Evolutionary conservation across 2,888 invertebrate genomes (phyloP).

Genomic region (Andrena chrysosceles): DNA sequence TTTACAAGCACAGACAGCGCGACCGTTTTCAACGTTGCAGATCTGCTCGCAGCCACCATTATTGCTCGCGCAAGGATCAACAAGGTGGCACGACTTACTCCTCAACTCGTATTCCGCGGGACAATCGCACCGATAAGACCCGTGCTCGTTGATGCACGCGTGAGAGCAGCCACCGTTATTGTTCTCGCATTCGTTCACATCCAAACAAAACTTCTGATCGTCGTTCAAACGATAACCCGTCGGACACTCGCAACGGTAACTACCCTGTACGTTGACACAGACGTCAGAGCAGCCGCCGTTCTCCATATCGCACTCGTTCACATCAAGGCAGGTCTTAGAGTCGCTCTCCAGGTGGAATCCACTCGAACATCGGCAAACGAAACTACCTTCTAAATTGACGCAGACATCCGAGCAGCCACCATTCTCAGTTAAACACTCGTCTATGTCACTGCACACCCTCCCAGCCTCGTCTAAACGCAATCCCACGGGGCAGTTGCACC

Average conservation of each 20-base stretch:
- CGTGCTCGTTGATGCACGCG: constrained; percentile 86
- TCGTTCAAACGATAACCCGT: constrained; percentile 84
- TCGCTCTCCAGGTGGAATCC: constrained; percentile 82
- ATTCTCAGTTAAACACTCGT: constrained; percentile 80
- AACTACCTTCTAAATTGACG: constrained; percentile 85
- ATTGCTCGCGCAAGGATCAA: constrained; percentile 73
- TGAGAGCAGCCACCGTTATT: constrained; percentile 84
- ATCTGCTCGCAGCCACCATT: constrained; percentile 85
- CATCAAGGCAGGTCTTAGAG: constrained; percentile 83
- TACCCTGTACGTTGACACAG: constrained; percentile 69
- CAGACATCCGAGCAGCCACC: constrained; percentile 86
- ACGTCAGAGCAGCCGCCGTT: constrained; percentile 85
- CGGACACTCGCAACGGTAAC: constrained; percentile 74
- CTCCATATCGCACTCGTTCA: constrained; percentile 80
- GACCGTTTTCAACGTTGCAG: constrained; percentile 68
- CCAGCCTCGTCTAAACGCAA: constrained; percentile 76
- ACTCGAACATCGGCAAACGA: constrained; percentile 86
- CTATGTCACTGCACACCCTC: constrained; percentile 81
- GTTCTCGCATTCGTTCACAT: constrained; percentile 82
- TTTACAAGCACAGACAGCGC: constrained; percentile 75
- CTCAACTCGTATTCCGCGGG: constrained; percentile 78
- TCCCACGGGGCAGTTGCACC: constrained; percentile 86
- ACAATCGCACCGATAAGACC: constrained; percentile 85
- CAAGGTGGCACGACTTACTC: constrained; percentile 67
- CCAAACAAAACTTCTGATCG: constrained; percentile 84